A percentile compares a stretch with the other conserved stretches of the same genome.
Evolutionary conservation across 92 coral and sea anemone genomes (phyloP).

Genomic region (Zoanthus solanderi): DNA sequence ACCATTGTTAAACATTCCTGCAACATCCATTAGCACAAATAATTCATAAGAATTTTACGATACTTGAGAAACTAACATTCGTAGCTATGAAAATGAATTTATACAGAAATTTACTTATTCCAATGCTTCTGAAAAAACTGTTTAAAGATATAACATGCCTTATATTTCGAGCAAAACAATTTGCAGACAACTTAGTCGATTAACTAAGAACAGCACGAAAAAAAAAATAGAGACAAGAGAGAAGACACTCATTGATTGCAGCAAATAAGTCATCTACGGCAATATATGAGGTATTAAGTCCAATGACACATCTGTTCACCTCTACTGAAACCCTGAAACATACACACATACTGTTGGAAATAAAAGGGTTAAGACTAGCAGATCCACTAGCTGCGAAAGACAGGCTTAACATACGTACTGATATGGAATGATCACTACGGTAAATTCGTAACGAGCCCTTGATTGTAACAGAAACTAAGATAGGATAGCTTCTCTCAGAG

Average conservation of each 20-base stretch:
- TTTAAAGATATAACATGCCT: conserved; percentile 39
- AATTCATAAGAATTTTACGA: conserved; percentile 63
- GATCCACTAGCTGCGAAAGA: conserved; percentile 5
- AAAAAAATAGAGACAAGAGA: conserved; percentile 58
- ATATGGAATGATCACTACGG: conserved; percentile 49
- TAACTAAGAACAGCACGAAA: conserved; percentile 54
- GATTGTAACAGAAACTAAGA: conserved; percentile 40
- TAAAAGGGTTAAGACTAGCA: conserved; percentile 23
- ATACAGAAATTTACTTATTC: too few species aligned
- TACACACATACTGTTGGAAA: conserved; percentile 11
- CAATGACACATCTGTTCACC: conserved; percentile 51
- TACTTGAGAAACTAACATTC: too few species aligned
- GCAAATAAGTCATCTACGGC: conserved; percentile 24
- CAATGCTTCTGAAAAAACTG: conserved; percentile 56
- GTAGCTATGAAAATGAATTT: too few species aligned
- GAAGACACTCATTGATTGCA: conserved; percentile 35
- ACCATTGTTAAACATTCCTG: conserved; percentile 56
- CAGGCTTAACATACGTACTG: conserved; percentile 24
- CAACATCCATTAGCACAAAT: conserved; percentile 58
- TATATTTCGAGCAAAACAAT: conserved; percentile 38
- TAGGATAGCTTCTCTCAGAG: conserved; percentile 53
- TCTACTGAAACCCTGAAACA: conserved; percentile 1
- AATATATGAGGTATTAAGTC: conserved; percentile 47
- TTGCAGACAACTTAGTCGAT: conserved; percentile 55
- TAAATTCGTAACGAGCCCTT: conserved; percentile 9